These are phyloP conservation scores for Enteromius viviparus DNA, from an alignment of 2,797 vertebrate genomes.

Conservation along the genomic window DNA sequence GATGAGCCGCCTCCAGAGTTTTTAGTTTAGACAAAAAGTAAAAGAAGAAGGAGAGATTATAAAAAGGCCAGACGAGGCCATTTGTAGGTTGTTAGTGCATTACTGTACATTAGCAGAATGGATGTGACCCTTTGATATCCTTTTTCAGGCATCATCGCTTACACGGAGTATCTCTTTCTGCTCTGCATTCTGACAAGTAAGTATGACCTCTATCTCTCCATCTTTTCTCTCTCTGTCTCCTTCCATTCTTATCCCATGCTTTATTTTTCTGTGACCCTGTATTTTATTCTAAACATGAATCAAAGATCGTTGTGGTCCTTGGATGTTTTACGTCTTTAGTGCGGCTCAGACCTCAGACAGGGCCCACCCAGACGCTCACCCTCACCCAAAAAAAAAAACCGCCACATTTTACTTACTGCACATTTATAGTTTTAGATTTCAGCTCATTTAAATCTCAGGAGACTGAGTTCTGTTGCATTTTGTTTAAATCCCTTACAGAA, in stretches of 20 bases:
- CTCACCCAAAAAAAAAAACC: background rate
- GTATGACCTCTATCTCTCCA: slow-evolving; percentile 68
- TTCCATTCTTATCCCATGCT: slow-evolving; percentile 20
- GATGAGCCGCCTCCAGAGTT: slow-evolving; percentile 43
- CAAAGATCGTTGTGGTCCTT: slow-evolving; percentile 21
- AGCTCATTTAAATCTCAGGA: background rate
- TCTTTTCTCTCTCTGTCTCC: slow-evolving; percentile 7
- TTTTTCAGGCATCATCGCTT: slow-evolving; percentile 92
- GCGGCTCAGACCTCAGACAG: slow-evolving; percentile 10
- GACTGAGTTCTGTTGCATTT: background rate
- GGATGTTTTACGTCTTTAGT: slow-evolving; percentile 26
- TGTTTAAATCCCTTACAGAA: background rate
- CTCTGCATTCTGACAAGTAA: slow-evolving; percentile 99
- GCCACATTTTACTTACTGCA: background rate
- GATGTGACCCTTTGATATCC: slow-evolving; percentile 56
- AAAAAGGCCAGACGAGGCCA: slow-evolving; percentile 26
- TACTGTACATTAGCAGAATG: slow-evolving; percentile 52
- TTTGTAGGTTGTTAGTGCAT: slow-evolving; percentile 49
- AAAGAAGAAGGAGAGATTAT: slow-evolving; percentile 33
- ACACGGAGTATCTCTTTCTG: slow-evolving; percentile 98
- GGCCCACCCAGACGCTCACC: slow-evolving; percentile 53
- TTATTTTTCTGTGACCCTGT: slow-evolving; percentile 16
- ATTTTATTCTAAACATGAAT: slow-evolving; percentile 41
- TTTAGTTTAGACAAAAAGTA: slow-evolving; percentile 46
- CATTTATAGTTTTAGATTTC: slow-evolving; percentile 11